Conservation (phyloP, 2,888 invertebrate genomes). For the Allacma fusca region DNA sequence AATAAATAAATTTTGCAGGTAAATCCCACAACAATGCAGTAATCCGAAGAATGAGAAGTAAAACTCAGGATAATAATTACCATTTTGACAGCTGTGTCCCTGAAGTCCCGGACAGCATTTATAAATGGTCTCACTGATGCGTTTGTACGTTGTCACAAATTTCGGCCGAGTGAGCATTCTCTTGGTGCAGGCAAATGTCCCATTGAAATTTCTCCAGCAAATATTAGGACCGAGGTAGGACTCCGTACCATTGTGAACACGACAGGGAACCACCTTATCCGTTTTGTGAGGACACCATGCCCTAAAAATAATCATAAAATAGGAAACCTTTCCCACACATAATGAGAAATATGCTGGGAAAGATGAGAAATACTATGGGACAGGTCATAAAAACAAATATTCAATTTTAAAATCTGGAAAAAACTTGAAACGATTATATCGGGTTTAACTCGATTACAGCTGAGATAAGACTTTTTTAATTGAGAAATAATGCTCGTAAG, state of each 20-base stretch:
- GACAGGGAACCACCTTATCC: slow-evolving; percentile 54
- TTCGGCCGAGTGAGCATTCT: slow-evolving; percentile 60
- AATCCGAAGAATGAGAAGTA: neutral
- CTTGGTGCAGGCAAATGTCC: slow-evolving; percentile 50
- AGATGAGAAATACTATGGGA: neutral
- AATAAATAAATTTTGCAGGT: neutral
- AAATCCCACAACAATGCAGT: neutral
- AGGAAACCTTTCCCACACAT: neutral
- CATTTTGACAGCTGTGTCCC: slow-evolving; percentile 52
- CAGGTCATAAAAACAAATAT: neutral
- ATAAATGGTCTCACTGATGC: slow-evolving; percentile 60
- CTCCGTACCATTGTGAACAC: slow-evolving; percentile 58
- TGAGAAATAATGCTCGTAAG: slow-evolving; percentile 18
- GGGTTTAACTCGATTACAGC: slow-evolving; percentile 5
- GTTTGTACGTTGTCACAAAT: slow-evolving; percentile 60
- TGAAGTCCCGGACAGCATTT: slow-evolving; percentile 61
- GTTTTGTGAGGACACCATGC: slow-evolving; percentile 59
- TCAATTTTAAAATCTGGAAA: neutral
- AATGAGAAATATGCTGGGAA: neutral
- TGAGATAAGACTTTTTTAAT: slow-evolving; percentile 27
- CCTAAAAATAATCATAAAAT: slow-evolving; percentile 35
- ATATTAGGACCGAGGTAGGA: slow-evolving; percentile 56
- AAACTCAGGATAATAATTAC: slow-evolving; percentile 33
- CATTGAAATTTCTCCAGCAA: slow-evolving; percentile 56
- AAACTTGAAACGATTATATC: slow-evolving; percentile 17